phyloP scores from a whole-genome alignment of 2,888 invertebrate species.

The Pachliopta kotzebuea region DNA sequence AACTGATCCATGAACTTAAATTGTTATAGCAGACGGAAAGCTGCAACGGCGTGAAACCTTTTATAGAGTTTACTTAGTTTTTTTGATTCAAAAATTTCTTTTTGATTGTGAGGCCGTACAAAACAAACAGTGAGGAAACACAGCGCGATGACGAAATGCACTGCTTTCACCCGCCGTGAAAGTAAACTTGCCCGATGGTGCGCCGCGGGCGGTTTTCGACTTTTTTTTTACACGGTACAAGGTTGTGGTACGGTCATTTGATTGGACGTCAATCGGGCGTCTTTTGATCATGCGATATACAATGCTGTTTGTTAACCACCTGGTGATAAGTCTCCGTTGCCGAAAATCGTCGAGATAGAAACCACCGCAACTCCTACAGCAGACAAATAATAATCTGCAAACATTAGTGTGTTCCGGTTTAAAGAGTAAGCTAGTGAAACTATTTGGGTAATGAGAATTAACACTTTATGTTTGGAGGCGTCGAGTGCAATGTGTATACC shows the following conservation, averaged over 20 bases:
- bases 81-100: conserved; percentile 1
- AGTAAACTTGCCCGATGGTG: conserved; percentile 29
- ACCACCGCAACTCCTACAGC: no score
- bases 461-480: no score
- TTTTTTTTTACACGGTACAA: conserved; percentile 22
- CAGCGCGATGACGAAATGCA: conserved; percentile 27
- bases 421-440: no score
- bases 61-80: not conserved
- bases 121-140: conserved; percentile 18
- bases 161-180: conserved; percentile 33
- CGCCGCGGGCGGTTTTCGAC: conserved; percentile 18
- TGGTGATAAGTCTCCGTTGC: no score
- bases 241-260: conserved; percentile 7
- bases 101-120: conserved; percentile 9
- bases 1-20: no score
- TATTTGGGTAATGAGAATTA: no score
- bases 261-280: not conserved
- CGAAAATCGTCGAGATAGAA: no score
- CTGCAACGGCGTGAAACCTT: no score
- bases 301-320: not conserved
- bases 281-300: not conserved
- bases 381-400: no score
- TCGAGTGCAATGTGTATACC: no score
- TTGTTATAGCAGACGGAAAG: no score
- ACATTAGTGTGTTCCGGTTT: no score